Conservation (phyloP, 2,113 vertebrate species). For the Rhegmatorhina hoffmannsi region DNA sequence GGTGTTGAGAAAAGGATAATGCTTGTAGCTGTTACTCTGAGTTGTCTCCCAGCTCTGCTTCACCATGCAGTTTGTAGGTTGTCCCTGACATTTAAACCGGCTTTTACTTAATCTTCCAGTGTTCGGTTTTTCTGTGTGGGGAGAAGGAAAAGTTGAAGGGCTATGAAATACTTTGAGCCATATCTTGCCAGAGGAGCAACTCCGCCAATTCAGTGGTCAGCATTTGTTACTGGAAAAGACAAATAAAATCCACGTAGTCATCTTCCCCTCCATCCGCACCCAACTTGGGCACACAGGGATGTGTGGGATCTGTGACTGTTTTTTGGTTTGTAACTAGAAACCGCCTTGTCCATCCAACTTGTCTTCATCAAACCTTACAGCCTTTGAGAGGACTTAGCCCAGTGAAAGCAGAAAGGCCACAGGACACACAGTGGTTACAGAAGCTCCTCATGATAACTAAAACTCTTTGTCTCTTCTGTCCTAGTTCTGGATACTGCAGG, state of each 20-base stretch:
- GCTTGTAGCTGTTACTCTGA: background rate
- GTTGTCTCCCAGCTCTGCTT: background rate
- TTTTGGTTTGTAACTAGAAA: background rate
- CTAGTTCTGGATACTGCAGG: conserved; percentile 95
- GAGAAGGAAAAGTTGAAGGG: background rate
- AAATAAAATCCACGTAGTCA: background rate
- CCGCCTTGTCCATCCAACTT: background rate
- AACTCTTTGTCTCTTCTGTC: background rate
- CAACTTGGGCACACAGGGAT: rapidly evolving
- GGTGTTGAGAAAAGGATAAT: background rate
- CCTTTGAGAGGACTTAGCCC: background rate
- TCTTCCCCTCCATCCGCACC: background rate
- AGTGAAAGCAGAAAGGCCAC: background rate
- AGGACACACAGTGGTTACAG: background rate
- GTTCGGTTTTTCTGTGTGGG: background rate
- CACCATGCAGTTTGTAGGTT: background rate
- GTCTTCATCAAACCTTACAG: background rate
- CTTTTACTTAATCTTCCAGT: background rate
- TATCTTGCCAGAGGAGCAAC: background rate
- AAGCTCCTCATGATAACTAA: background rate
- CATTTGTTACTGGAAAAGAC: background rate
- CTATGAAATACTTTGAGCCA: background rate
- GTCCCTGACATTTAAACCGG: background rate
- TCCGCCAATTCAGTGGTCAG: background rate
- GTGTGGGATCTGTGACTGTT: background rate